A percentile compares a stretch with the other conserved stretches of the same genome.
Evolutionary conservation across 2,797 vertebrate genomes (phyloP).

Genomic region (Channallabes apus): DNA sequence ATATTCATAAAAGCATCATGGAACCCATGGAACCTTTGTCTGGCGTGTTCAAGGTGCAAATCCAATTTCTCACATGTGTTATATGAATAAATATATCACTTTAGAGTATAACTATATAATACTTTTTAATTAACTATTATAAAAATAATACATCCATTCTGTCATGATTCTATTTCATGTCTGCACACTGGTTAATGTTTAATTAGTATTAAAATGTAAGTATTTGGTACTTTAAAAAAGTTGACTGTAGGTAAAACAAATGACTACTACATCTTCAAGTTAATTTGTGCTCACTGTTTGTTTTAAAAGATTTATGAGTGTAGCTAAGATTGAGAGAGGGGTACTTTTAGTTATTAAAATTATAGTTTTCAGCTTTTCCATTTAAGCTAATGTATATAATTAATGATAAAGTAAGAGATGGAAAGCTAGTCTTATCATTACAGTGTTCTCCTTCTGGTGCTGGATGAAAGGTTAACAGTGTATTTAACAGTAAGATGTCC

Average conservation of each 20-base stretch:
- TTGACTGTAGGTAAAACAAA: not conserved
- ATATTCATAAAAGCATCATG: slow-evolving; percentile 14
- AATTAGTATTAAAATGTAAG: not conserved
- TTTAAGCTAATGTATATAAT: not conserved
- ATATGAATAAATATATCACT: not conserved
- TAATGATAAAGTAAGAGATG: not conserved
- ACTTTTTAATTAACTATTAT: too few species aligned
- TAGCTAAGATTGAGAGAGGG: not conserved
- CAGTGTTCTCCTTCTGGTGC: not conserved
- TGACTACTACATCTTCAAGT: not conserved
- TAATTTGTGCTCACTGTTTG: not conserved
- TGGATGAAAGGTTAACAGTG: not conserved
- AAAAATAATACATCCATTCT: not conserved
- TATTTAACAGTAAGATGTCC: not conserved
- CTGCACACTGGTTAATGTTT: not conserved
- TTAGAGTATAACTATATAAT: not conserved
- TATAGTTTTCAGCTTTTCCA: not conserved
- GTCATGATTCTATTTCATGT: not conserved
- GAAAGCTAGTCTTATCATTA: not conserved
- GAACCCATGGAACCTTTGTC: not conserved
- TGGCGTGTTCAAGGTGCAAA: not conserved
- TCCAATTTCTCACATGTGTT: not conserved
- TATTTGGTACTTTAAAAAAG: not conserved
- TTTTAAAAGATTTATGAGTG: not conserved
- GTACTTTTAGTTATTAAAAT: not conserved